Percentiles rank a stretch among this genome's conserved stretches.
Conservation (phyloP, 2,888 invertebrate species). For the Cremastinae sp. region DNA sequence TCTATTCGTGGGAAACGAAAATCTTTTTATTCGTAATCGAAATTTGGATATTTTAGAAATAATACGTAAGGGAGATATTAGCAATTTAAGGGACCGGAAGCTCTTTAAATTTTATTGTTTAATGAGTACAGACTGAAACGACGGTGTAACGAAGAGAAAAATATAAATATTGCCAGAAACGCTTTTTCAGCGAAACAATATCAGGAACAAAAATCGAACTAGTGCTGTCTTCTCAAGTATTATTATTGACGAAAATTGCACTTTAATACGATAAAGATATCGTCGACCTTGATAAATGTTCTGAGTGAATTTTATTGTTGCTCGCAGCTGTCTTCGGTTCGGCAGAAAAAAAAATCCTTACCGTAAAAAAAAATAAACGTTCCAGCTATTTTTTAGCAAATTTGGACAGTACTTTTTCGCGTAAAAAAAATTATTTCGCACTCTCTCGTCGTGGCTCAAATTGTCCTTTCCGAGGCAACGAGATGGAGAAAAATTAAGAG, state of each 20-base stretch:
- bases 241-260: constrained; percentile 41
- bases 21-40: no score
- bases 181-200: neutral
- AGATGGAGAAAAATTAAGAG: constrained; percentile 4
- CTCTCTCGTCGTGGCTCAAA: neutral
- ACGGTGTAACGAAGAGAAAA: neutral
- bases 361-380: neutral
- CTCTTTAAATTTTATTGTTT: neutral
- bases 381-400: neutral
- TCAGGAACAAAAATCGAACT: neutral
- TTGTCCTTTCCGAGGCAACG: neutral
- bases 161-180: neutral
- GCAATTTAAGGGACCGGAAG: neutral
- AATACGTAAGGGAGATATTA: no score
- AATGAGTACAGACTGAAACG: no score
- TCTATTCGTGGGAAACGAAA: no score
- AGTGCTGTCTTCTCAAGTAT: constrained; percentile 28
- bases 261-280: constrained; percentile 40
- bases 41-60: no score
- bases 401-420: no score
- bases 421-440: neutral
- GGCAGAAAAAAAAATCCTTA: neutral
- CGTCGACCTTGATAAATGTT: constrained; percentile 24
- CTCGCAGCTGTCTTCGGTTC: constrained; percentile 26
- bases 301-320: constrained; percentile 4